Evolutionary conservation across 2,113 vertebrate genomes (phyloP).

Genomic region (Nyctibius bracteatus): DNA sequence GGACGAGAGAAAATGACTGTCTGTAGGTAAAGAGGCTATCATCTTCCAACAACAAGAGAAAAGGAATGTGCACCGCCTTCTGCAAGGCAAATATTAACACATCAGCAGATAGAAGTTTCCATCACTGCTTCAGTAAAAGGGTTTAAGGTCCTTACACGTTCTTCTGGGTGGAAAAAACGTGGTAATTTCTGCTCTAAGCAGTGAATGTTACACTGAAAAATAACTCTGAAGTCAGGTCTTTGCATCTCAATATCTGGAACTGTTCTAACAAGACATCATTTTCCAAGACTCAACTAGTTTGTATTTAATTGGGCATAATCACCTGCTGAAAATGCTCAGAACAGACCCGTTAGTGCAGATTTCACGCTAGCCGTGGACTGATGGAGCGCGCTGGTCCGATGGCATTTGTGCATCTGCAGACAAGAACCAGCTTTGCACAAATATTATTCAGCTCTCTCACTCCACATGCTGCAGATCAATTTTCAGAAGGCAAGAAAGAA

Average conservation of each 20-base stretch:
- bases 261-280: background rate
- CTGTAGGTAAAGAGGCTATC: background rate
- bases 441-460: background rate
- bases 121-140: background rate
- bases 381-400: background rate
- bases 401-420: background rate
- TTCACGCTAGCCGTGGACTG: background rate
- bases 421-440: background rate
- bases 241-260: background rate
- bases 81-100: background rate
- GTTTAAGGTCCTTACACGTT: background rate
- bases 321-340: background rate
- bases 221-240: background rate
- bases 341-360: background rate
- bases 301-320: background rate
- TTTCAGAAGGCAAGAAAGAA: background rate
- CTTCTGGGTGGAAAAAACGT: background rate
- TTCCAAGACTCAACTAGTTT: background rate
- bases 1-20: background rate
- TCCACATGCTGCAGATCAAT: background rate
- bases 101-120: background rate
- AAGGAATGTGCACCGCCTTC: background rate
- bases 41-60: background rate
- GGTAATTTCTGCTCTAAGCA: background rate
- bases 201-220: background rate